Percentiles rank a stretch among this genome's conserved stretches.
phyloP scores from a whole-genome alignment of 1,140 invertebrate species.

The Palaemon carinicauda region DNA sequence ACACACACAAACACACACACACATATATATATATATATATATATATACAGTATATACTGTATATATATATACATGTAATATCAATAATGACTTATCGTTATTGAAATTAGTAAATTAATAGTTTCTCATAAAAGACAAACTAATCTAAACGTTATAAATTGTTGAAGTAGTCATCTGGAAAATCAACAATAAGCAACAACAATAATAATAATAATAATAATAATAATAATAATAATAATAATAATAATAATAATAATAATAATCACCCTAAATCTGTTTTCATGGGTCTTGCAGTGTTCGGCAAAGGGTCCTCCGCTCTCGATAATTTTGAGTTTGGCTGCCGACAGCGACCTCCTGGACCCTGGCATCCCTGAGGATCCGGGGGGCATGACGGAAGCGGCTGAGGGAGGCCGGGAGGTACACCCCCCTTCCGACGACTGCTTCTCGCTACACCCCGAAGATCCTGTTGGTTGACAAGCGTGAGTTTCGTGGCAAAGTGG shows the following conservation, averaged over 20 bases:
- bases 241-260: not conserved
- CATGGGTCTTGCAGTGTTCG: slow-evolving; percentile 71
- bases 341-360: slow-evolving; percentile 49
- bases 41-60: too few species aligned
- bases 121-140: too few species aligned
- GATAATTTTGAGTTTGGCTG: slow-evolving; percentile 65
- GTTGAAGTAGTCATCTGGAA: too few species aligned
- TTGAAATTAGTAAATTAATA: too few species aligned
- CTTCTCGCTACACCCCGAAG: slow-evolving; percentile 52
- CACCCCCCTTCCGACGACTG: slow-evolving; percentile 37
- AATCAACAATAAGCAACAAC: too few species aligned
- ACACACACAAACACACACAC: too few species aligned
- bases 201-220: too few species aligned
- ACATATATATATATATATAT: too few species aligned
- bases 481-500: not conserved
- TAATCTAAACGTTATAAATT: too few species aligned
- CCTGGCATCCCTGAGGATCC: slow-evolving; percentile 17
- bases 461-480: slow-evolving; percentile 43
- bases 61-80: too few species aligned
- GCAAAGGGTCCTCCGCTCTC: slow-evolving; percentile 72
- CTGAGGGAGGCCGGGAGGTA: slow-evolving; percentile 31
- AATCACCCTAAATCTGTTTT: slow-evolving; percentile 49
- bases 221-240: not conserved
- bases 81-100: too few species aligned
- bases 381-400: slow-evolving; percentile 30